These are phyloP conservation scores for Aldabrachelys gigantea DNA, from an alignment of 2,113 vertebrate genomes.

Conservation along the genomic window DNA sequence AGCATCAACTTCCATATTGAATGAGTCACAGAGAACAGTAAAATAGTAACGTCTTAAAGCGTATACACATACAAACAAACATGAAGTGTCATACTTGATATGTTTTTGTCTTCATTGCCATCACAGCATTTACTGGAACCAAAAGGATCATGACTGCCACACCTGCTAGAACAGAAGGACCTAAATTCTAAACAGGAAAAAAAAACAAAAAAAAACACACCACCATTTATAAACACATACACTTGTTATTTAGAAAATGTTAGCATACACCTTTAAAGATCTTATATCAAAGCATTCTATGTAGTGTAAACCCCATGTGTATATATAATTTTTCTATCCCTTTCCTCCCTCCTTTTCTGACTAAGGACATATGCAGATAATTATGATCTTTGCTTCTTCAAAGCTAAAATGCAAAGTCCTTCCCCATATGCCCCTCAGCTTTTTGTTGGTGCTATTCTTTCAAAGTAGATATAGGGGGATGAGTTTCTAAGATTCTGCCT, in stretches of 20 bases:
- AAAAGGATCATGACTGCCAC: conserved; percentile 96
- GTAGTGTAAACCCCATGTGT: not conserved
- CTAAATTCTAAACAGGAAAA: conserved; percentile 84
- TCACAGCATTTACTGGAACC: conserved; percentile 93
- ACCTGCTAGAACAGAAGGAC: conserved; percentile 92
- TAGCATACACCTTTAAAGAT: not conserved
- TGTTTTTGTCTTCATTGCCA: conserved; percentile 97
- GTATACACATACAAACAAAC: not conserved
- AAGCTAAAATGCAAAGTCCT: not conserved
- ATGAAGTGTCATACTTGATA: conserved; percentile 87
- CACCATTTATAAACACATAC: not conserved
- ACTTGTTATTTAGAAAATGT: not conserved
- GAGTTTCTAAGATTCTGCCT: not conserved
- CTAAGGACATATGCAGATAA: not conserved
- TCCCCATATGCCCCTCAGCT: not conserved
- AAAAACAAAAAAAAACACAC: not conserved
- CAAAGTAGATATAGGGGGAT: not conserved
- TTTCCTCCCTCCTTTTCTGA: not conserved
- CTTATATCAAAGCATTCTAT: not conserved
- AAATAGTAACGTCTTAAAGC: not conserved
- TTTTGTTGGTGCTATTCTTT: not conserved
- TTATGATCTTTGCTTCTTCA: not conserved
- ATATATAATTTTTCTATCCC: not conserved
- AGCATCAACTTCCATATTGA: not conserved
- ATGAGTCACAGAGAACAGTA: not conserved